Evolutionary conservation across 2,888 invertebrate genomes (phyloP), one percentile per base, ranked within the genome.

Genomic region (Yponomeuta evonymella): DNA sequence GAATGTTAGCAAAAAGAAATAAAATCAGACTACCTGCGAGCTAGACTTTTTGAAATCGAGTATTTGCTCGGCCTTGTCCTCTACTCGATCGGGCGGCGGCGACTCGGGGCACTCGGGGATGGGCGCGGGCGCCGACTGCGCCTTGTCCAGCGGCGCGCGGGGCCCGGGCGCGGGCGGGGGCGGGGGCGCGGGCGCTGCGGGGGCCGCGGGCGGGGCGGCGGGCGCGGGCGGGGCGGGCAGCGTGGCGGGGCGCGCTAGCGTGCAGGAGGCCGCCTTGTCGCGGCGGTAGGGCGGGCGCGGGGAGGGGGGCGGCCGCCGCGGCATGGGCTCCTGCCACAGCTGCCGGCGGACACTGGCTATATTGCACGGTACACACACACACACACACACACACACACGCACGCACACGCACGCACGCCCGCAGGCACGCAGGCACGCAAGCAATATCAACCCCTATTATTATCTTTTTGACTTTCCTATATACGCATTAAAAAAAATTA

Each of bases 191-290:
- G 33, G 33, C 33, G 33, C 3, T 5, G 1, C 33, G 33, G 2
- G 3, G 33, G 33, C 2, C 33, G 33, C 62, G 15, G 71, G 68
- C 67, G 72, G 29, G 64, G 77, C 85, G 36, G 83, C 78, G 70
- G 80, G 62, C 64, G 73, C 93, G 92, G 1, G 94, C 94, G 62
- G 23, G 23, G 23, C 43, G 94, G 88, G 75, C 94, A 94, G 1
- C 43, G 96, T 95, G 72, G 95, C 94, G 5, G 96, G 95, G 10
- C 96, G 90, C 1, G 96, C 96, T 73, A 95, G 94, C 76, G 96
- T 96, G 83, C 95, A 96, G 30, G 96, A 96, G 33, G 95, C 95
- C 58, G 96, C 96, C 90, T 96, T 96, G 80, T 96, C 96, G 1
- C 95, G 86, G 29, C 95, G 89, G 76, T 95, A 96, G 94, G 73